A percentile compares a stretch with the other conserved stretches of the same genome.
phyloP scores from a whole-genome alignment of 1,140 invertebrate species.

The Lordiphosa stackelbergi region DNA sequence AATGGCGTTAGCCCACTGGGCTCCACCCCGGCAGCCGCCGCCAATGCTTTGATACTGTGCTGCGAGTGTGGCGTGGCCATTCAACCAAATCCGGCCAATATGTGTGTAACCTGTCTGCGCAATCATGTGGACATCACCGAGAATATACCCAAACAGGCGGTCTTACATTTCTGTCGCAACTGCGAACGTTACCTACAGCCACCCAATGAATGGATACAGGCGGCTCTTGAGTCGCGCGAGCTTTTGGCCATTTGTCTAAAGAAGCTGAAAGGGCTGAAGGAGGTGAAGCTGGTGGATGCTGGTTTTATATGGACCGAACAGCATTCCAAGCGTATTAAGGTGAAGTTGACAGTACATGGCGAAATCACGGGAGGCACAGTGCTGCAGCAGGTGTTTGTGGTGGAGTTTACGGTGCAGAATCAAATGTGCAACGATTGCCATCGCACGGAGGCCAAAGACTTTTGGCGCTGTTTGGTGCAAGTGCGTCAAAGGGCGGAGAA shows the following conservation, averaged over 20 bases:
- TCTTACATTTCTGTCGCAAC: constrained; percentile 91
- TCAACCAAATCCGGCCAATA: constrained; percentile 96
- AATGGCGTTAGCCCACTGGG: constrained; percentile 35
- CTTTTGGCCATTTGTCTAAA: constrained; percentile 95
- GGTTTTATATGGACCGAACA: constrained; percentile 99
- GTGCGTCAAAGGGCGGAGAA: constrained; percentile 92
- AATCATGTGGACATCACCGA: constrained; percentile 96
- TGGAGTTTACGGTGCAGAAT: constrained; percentile 93
- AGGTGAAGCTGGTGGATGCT: constrained; percentile 95
- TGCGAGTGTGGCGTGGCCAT: constrained; percentile 90
- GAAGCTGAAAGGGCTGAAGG: constrained; percentile 93
- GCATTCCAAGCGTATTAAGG: constrained; percentile 98
- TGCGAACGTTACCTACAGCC: constrained; percentile 97
- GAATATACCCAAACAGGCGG: constrained; percentile 96
- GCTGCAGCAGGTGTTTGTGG: constrained; percentile 94
- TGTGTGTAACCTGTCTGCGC: constrained; percentile 96
- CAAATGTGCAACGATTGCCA: constrained; percentile 99
- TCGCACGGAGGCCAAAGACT: constrained; percentile 97
- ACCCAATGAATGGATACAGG: constrained; percentile 93
- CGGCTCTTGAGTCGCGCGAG: constrained; percentile 94
- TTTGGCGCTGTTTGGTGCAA: constrained; percentile 95
- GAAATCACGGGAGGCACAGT: constrained; percentile 92
- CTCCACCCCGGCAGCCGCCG: constrained; percentile 6
- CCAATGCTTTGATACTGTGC: constrained; percentile 78
- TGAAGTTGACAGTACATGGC: constrained; percentile 97